phyloP scores from a whole-genome alignment of 2,888 invertebrate species.

The Patella ulyssiponensis region DNA sequence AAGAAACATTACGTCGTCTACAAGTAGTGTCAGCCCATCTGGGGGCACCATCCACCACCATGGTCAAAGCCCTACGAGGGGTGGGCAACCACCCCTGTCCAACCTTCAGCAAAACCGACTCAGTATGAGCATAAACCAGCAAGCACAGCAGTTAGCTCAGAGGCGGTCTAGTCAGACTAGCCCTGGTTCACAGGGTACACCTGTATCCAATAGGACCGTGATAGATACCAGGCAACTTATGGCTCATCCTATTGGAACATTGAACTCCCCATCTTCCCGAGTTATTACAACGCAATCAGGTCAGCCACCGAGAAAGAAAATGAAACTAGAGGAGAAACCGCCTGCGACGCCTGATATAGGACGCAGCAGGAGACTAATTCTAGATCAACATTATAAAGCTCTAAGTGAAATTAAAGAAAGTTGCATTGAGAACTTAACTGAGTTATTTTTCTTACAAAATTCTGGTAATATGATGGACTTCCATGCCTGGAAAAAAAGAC shows the following conservation, averaged over 20 bases:
- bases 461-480: slow-evolving; percentile 92
- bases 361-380: slow-evolving; percentile 57
- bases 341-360: slow-evolving; percentile 63
- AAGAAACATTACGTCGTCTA: background rate
- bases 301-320: slow-evolving; percentile 60
- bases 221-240: slow-evolving; percentile 30
- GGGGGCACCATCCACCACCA: slow-evolving; percentile 64
- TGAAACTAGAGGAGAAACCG: slow-evolving; percentile 66
- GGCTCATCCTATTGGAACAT: slow-evolving; percentile 22
- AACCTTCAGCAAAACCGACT: slow-evolving; percentile 47
- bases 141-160: slow-evolving; percentile 26
- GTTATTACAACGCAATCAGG: slow-evolving; percentile 34
- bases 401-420: slow-evolving; percentile 66
- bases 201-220: slow-evolving; percentile 26
- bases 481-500: slow-evolving; percentile 86
- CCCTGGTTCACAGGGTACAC: slow-evolving; percentile 29
- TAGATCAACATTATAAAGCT: slow-evolving; percentile 56
- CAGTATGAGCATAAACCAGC: slow-evolving; percentile 37
- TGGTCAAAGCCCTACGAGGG: slow-evolving; percentile 56
- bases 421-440: slow-evolving; percentile 76
- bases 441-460: slow-evolving; percentile 88
- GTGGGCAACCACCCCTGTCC: slow-evolving; percentile 48
- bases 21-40: slow-evolving; percentile 37
- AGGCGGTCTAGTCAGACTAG: slow-evolving; percentile 15
- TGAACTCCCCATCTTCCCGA: slow-evolving; percentile 14